A percentile compares a stretch with the other conserved stretches of the same genome.
Conservation (phyloP, 2,888 invertebrate species). For the Leptopilina syphax region DNA sequence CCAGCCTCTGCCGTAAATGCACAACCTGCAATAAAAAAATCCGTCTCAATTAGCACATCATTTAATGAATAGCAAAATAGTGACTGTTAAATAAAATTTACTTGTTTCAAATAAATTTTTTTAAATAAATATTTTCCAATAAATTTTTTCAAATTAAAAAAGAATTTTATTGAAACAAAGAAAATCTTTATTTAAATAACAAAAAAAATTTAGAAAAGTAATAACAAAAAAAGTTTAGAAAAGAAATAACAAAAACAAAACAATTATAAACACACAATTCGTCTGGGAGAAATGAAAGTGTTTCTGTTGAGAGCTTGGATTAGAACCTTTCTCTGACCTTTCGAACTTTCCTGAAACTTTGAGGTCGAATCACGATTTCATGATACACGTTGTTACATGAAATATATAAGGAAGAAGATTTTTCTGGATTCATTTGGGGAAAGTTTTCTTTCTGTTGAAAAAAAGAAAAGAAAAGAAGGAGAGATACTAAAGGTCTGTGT, state of each 20-base stretch:
- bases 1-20: conserved; percentile 91
- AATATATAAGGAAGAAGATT: conserved; percentile 32
- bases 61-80: too few relatives aligned
- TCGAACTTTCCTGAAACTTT: conserved; percentile 59
- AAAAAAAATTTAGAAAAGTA: too few relatives aligned
- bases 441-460: conserved; percentile 6
- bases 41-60: neutral
- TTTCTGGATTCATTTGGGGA: conserved; percentile 30
- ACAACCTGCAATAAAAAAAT: conserved; percentile 80
- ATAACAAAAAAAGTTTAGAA: too few relatives aligned
- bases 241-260: neutral
- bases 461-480: neutral
- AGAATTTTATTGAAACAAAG: too few relatives aligned
- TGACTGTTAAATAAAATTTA: too few relatives aligned
- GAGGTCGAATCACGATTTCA: conserved; percentile 59
- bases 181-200: too few relatives aligned
- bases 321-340: conserved; percentile 70
- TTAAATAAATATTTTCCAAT: too few relatives aligned
- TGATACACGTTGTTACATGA: conserved; percentile 7
- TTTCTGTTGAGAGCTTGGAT: neutral
- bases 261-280: conserved; percentile 14
- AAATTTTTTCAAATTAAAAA: too few relatives aligned
- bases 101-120: too few relatives aligned
- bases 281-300: neutral
- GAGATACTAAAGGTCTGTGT: conserved; percentile 48